Percentiles rank a stretch among this genome's conserved stretches.
Evolutionary conservation across 2,113 vertebrate genomes (phyloP).

Genomic region (Callopanchax toddi): DNA sequence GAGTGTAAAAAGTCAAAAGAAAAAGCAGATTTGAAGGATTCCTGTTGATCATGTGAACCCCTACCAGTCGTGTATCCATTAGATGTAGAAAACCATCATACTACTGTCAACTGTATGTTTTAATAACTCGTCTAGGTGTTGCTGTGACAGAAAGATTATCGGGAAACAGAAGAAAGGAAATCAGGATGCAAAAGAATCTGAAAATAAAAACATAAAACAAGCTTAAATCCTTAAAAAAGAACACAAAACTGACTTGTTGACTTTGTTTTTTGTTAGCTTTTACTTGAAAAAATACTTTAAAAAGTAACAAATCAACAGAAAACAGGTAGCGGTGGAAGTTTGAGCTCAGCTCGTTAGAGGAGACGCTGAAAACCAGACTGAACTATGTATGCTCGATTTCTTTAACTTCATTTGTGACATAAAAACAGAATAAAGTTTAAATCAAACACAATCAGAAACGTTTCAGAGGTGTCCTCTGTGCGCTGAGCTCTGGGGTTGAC

Average conservation of each 20-base stretch:
- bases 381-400: background rate
- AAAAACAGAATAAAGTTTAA: background rate
- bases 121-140: slow-evolving; percentile 2
- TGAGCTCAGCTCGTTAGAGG: slow-evolving; percentile 5
- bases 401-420: background rate
- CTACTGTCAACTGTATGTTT: background rate
- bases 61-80: background rate
- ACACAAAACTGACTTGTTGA: slow-evolving; percentile 66
- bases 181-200: slow-evolving; percentile 15
- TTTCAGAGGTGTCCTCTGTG: slow-evolving; percentile 14
- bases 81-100: background rate
- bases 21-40: slow-evolving; percentile 1
- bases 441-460: background rate
- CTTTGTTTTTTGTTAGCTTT: slow-evolving; percentile 72
- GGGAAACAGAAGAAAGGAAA: background rate
- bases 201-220: slow-evolving; percentile 1
- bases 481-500: slow-evolving; percentile 1
- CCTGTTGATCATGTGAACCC: slow-evolving; percentile 17
- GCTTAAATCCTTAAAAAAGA: slow-evolving; percentile 53
- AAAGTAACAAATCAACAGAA: slow-evolving; percentile 83
- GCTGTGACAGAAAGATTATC: background rate
- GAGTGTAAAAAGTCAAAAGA: slow-evolving; percentile 2
- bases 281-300: slow-evolving; percentile 87
- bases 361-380: background rate
- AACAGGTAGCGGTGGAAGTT: slow-evolving; percentile 50